These are phyloP conservation scores for Sphenopsis melanotis DNA, from an alignment of 2,797 vertebrate genomes.

Conservation along the genomic window DNA sequence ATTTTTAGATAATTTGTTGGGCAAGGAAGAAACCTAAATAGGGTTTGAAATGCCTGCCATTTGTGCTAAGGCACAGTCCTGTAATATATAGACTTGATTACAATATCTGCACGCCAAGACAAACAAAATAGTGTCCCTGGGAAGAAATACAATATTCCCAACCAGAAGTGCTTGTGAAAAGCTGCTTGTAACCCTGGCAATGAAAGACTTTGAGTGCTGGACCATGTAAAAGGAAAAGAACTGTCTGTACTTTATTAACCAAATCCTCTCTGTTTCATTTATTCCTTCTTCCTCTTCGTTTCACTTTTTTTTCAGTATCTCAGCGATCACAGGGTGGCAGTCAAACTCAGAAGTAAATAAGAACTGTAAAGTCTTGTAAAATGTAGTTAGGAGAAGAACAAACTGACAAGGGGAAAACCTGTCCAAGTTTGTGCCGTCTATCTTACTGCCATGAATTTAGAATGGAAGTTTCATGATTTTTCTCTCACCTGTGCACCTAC, in stretches of 20 bases:
- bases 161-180: constrained; percentile 65
- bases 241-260: constrained; percentile 64
- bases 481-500: fast-evolving
- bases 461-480: background rate
- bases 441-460: fast-evolving
- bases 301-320: background rate
- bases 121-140: constrained; percentile 67
- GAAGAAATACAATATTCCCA: constrained; percentile 73
- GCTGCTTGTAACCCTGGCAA: constrained; percentile 73
- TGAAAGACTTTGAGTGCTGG: constrained; percentile 54
- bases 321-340: background rate
- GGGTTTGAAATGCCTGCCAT: constrained; percentile 57
- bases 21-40: constrained; percentile 64
- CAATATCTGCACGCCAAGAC: constrained; percentile 57
- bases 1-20: constrained; percentile 68
- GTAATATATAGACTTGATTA: constrained; percentile 66
- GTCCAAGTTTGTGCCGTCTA: fast-evolving
- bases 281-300: constrained; percentile 12
- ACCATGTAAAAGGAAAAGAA: constrained; percentile 44
- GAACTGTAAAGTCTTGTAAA: background rate
- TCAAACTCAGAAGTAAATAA: constrained; percentile 1
- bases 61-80: constrained; percentile 30
- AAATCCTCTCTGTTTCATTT: constrained; percentile 31
- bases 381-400: background rate
- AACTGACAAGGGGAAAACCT: background rate